phyloP scores from a whole-genome alignment of 2,113 vertebrate genomes.

The Lophochroa leadbeateri region DNA sequence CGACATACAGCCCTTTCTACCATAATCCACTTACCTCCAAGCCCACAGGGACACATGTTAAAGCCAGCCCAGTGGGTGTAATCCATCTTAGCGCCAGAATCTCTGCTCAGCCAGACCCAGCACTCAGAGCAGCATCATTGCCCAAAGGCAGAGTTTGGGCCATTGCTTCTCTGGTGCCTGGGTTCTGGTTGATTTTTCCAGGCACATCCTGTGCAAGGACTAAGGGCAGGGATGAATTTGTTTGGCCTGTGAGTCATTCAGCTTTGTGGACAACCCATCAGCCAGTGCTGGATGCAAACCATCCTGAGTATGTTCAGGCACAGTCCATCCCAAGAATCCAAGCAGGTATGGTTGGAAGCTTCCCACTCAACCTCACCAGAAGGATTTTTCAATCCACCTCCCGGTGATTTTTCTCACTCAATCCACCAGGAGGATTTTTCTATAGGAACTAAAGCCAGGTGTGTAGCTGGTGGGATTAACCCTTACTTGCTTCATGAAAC shows the following conservation, averaged over 20 bases:
- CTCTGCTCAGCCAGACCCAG: neutral
- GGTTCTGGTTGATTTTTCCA: neutral
- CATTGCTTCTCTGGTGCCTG: neutral
- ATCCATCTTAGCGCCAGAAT: neutral
- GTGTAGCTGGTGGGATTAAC: neutral
- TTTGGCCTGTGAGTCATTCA: neutral
- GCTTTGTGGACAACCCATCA: neutral
- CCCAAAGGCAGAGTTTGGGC: neutral
- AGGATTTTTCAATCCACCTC: neutral
- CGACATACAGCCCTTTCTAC: neutral
- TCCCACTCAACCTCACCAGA: neutral
- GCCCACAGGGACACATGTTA: neutral
- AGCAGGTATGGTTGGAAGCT: neutral
- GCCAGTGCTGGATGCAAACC: neutral
- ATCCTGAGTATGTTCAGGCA: neutral
- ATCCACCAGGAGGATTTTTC: neutral
- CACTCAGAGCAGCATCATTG: fast-evolving
- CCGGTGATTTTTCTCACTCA: neutral
- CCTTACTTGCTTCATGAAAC: neutral
- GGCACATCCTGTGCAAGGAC: fast-evolving
- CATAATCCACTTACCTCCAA: neutral
- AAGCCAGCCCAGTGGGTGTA: neutral
- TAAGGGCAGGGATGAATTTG: neutral
- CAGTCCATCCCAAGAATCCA: neutral
- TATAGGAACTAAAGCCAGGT: neutral